Conservation (phyloP, 1,140 invertebrate genomes). For the Platyura marginata region DNA sequence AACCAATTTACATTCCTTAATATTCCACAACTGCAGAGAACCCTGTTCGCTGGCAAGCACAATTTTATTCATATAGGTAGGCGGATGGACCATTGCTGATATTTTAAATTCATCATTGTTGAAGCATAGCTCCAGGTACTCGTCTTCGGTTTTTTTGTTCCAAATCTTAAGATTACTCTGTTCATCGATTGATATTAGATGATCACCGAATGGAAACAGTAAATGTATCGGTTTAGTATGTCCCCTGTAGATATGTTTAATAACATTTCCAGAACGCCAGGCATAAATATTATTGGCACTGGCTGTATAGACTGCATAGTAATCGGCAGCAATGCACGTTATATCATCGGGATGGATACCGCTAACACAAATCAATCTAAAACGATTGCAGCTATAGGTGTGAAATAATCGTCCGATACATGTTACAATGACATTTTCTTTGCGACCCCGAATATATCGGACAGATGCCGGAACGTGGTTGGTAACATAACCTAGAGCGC, state of each 20-base stretch:
- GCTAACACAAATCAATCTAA: constrained; percentile 67
- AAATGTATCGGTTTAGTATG: constrained; percentile 54
- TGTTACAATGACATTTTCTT: constrained; percentile 78
- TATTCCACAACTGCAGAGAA: constrained; percentile 76
- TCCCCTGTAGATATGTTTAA: constrained; percentile 65
- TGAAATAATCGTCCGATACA: constrained; percentile 82
- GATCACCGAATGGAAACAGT: constrained; percentile 70
- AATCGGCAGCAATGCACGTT: constrained; percentile 59
- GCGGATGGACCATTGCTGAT: constrained; percentile 66
- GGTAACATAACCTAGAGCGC: constrained; percentile 82
- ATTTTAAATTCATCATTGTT: constrained; percentile 53
- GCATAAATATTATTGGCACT: constrained; percentile 62
- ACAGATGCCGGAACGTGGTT: constrained; percentile 74
- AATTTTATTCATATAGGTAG: constrained; percentile 88
- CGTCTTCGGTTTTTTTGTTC: constrained; percentile 59
- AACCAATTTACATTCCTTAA: constrained; percentile 59
- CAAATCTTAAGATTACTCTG: constrained; percentile 61
- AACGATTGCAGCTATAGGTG: constrained; percentile 71
- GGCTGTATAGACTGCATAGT: constrained; percentile 66
- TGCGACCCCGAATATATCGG: constrained; percentile 64
- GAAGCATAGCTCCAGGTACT: constrained; percentile 51
- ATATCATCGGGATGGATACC: constrained; percentile 66
- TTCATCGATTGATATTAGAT: constrained; percentile 74
- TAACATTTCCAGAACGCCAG: constrained; percentile 72
- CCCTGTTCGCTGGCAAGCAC: constrained; percentile 84